A percentile compares a stretch with the other conserved stretches of the same genome.
phyloP scores from a whole-genome alignment of 2,113 vertebrate species.

The Gnathonemus echidnorhynchus region DNA sequence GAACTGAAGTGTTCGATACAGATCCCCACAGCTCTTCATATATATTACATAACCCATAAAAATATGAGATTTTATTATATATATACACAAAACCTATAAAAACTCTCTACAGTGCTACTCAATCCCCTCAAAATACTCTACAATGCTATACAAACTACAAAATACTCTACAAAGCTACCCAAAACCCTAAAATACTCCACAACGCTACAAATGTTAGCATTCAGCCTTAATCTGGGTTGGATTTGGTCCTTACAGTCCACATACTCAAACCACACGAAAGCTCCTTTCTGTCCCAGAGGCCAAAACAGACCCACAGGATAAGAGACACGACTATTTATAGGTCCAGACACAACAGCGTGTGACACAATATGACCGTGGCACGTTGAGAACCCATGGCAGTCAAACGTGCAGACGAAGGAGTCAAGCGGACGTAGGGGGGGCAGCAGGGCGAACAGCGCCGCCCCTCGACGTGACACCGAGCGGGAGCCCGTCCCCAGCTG shows the following conservation, averaged over 20 bases:
- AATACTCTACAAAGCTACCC: not conserved
- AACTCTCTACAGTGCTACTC: not conserved
- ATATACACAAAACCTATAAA: not conserved
- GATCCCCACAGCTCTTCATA: not conserved
- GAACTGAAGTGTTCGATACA: not conserved
- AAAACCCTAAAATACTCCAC: not conserved
- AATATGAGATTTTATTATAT: not conserved
- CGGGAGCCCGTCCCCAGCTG: constrained; percentile 2
- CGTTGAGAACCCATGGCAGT: not conserved
- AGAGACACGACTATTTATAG: not conserved
- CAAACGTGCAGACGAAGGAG: not conserved
- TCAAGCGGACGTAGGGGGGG: not conserved
- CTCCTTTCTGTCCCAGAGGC: not conserved
- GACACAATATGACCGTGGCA: not conserved
- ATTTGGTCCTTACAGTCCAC: not conserved
- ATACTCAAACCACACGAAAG: not conserved
- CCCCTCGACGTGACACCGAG: not conserved
- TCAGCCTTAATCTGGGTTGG: not conserved
- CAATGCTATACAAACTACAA: not conserved
- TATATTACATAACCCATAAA: not conserved
- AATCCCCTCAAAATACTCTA: not conserved
- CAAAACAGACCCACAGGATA: not conserved
- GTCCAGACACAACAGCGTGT: not conserved
- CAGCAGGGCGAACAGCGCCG: not conserved
- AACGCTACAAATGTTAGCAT: not conserved